A percentile compares a stretch with the other conserved stretches of the same genome.
Conservation (phyloP, 2,888 invertebrate genomes). For the Tachina fera region DNA sequence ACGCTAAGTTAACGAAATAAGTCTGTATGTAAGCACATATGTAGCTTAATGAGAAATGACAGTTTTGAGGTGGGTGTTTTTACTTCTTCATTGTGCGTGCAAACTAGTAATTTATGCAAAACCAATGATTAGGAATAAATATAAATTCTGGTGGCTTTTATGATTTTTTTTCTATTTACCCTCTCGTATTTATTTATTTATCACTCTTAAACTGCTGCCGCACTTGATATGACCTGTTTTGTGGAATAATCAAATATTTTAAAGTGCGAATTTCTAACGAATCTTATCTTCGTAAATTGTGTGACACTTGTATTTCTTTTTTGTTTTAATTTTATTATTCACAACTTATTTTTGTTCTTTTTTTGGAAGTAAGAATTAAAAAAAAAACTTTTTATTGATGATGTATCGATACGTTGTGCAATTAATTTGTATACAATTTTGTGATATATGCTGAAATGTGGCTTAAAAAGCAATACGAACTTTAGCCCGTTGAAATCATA, state of each 20-base stretch:
- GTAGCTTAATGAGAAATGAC: constrained; percentile 36
- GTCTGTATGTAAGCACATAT: background rate
- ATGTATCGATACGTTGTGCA: too few species aligned
- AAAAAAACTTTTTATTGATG: too few species aligned
- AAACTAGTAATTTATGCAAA: constrained; percentile 9
- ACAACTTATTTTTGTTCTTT: too few species aligned
- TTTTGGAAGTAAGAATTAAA: too few species aligned
- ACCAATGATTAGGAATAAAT: background rate
- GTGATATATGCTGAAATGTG: too few species aligned
- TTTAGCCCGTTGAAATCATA: too few species aligned
- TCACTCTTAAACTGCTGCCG: background rate
- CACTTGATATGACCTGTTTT: background rate
- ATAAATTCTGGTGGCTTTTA: background rate
- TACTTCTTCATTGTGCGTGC: background rate
- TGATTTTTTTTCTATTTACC: background rate
- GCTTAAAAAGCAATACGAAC: too few species aligned
- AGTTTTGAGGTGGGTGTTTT: constrained; percentile 19
- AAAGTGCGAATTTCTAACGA: background rate
- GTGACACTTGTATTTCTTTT: too few species aligned
- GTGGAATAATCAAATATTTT: background rate
- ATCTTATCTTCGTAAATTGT: background rate
- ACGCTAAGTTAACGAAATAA: background rate
- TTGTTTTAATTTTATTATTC: too few species aligned
- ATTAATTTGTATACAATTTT: too few species aligned
- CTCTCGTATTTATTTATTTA: background rate